phyloP scores from a whole-genome alignment of 2,888 invertebrate genomes.

The Ophioninae sp. region DNA sequence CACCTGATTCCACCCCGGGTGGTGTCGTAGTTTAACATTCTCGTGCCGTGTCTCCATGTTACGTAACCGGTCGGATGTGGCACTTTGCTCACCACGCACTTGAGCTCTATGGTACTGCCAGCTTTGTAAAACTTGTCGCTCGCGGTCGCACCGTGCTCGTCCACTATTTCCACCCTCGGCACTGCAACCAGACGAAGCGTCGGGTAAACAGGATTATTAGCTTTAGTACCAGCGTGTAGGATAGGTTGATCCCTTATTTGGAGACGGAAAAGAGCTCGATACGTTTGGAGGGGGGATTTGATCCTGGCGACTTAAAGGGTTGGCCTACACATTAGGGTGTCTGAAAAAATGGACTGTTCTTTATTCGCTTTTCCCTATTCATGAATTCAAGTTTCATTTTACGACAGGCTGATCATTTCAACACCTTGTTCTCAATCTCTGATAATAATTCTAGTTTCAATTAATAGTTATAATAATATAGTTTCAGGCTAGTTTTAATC shows the following conservation, averaged over 20 bases:
- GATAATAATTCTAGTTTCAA: too few species aligned
- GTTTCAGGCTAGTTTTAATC: too few species aligned
- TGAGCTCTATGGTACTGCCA: slow-evolving; percentile 91
- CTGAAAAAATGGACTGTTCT: too few species aligned
- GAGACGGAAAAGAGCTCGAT: neutral
- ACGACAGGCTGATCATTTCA: too few species aligned
- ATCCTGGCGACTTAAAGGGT: neutral
- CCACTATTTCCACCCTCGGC: slow-evolving; percentile 91
- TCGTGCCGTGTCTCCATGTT: slow-evolving; percentile 89
- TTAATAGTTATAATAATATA: too few species aligned
- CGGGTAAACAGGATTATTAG: slow-evolving; percentile 34
- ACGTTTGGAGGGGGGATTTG: neutral
- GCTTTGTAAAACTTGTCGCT: slow-evolving; percentile 92
- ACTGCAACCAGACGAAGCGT: slow-evolving; percentile 82
- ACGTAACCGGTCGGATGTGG: slow-evolving; percentile 89
- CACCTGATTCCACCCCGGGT: slow-evolving; percentile 92
- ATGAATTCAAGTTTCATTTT: too few species aligned
- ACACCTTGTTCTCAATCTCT: too few species aligned
- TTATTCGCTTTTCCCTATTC: too few species aligned
- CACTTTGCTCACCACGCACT: slow-evolving; percentile 91
- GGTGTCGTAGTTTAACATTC: slow-evolving; percentile 90
- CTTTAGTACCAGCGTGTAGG: neutral
- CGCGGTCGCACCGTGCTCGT: slow-evolving; percentile 89
- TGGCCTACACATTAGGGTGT: neutral
- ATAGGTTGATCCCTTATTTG: neutral